Conservation (phyloP, 2,888 invertebrate genomes). For the Eupithecia subumbrata region DNA sequence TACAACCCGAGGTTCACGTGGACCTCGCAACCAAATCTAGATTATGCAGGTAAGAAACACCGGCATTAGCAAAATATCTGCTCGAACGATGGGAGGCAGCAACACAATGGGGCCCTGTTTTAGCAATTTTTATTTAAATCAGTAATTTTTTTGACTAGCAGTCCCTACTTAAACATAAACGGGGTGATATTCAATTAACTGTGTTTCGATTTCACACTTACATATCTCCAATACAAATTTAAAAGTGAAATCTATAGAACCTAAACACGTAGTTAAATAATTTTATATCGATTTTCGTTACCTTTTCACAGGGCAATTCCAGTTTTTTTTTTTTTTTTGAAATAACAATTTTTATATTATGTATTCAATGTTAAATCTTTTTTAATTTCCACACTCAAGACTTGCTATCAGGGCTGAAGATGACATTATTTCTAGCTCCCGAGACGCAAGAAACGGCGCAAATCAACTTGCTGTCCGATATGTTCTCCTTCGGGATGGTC, state of each 20-base stretch:
- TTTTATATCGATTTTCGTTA: background rate
- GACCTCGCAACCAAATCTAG: conserved; percentile 97
- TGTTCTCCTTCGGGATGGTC: conserved; percentile 98
- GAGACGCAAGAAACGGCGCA: conserved; percentile 94
- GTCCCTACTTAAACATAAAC: background rate
- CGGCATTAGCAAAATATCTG: background rate
- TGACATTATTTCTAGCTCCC: conserved; percentile 87
- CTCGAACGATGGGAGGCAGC: background rate
- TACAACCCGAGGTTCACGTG: conserved; percentile 97
- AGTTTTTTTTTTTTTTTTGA: background rate
- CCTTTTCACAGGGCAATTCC: background rate
- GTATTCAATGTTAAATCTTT: too few species aligned
- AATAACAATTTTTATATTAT: too few species aligned
- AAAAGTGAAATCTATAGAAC: background rate
- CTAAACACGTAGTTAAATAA: background rate
- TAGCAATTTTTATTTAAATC: background rate
- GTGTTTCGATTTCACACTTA: background rate
- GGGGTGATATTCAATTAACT: background rate
- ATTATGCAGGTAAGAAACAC: conserved; percentile 89
- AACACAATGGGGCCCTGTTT: background rate
- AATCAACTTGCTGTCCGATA: conserved; percentile 95
- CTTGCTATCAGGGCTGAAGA: background rate
- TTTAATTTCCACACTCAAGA: too few species aligned
- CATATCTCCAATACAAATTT: background rate
- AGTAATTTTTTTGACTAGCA: background rate